A percentile compares a stretch with the other conserved stretches of the same genome.
phyloP scores from a whole-genome alignment of 2,797 vertebrate species.

The Podargus strigoides region DNA sequence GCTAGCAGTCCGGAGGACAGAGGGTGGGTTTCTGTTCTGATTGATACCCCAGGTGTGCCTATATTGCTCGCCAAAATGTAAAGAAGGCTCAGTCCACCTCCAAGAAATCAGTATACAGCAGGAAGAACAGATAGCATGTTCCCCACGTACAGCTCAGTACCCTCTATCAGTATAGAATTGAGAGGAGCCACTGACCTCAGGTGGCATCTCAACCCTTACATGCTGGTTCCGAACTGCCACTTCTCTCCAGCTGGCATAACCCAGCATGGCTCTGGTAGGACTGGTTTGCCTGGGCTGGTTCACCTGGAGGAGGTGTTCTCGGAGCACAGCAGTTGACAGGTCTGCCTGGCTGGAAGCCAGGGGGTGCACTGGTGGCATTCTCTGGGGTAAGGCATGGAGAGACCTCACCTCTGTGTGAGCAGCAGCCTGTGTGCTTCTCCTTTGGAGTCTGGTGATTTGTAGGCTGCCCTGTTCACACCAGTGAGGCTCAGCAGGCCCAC shows the following conservation, averaged over 20 bases:
- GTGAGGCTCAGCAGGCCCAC: conserved; percentile 10
- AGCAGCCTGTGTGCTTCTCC: background rate
- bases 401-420: background rate
- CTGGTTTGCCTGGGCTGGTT: background rate
- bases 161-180: background rate
- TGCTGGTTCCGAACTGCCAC: background rate
- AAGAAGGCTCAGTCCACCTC: background rate
- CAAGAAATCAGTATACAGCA: background rate
- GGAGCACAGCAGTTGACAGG: background rate
- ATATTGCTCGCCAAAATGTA: background rate
- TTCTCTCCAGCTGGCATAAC: background rate
- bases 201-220: background rate
- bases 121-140: background rate
- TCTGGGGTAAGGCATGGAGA: background rate
- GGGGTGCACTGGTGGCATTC: background rate
- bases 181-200: background rate
- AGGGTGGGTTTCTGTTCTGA: background rate
- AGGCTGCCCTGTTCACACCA: background rate
- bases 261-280: background rate
- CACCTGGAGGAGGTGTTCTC: fast-evolving
- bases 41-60: background rate
- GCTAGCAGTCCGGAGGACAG: background rate
- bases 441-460: background rate
- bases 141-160: background rate
- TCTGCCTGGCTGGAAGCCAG: background rate